Conservation (phyloP, 1,140 invertebrate species). For the Plectus sambesii region DNA sequence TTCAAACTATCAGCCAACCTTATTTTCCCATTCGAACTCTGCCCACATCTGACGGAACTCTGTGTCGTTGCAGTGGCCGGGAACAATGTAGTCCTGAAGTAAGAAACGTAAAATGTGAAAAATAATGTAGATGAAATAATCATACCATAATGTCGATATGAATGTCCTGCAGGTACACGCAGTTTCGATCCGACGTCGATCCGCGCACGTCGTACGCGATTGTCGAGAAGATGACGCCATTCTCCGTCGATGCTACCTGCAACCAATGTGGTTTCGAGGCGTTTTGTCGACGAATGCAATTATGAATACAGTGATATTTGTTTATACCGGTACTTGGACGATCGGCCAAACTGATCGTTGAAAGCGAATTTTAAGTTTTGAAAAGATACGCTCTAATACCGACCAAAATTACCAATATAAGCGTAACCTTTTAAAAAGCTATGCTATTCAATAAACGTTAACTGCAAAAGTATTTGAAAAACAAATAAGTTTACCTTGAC, state of each 20-base stretch:
- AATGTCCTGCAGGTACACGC: constrained; percentile 95
- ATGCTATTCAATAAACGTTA: constrained; percentile 12
- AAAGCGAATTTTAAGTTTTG: no score
- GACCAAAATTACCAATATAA: no score
- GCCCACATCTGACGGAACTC: constrained; percentile 99
- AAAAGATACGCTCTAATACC: no score
- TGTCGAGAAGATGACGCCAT: constrained; percentile 98
- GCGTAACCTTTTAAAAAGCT: constrained; percentile 33
- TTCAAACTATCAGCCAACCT: constrained; percentile 52
- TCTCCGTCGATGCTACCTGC: constrained; percentile 80
- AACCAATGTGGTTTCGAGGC: no score
- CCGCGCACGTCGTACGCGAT: constrained; percentile 64
- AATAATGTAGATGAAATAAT: constrained; percentile 2
- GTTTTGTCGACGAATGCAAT: no score
- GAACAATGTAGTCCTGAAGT: constrained; percentile 80
- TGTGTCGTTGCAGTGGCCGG: constrained; percentile 80
- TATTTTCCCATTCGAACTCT: constrained; percentile 99
- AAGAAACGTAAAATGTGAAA: no score
- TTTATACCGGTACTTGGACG: no score
- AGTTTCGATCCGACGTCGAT: constrained; percentile 81
- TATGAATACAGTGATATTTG: no score
- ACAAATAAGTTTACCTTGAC: constrained; percentile 53
- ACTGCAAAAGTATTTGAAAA: constrained; percentile 3
- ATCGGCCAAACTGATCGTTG: no score
- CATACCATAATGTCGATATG: constrained; percentile 90